Evolutionary conservation across 2,113 vertebrate species (phyloP).

Genomic region (Rallus limicola): DNA sequence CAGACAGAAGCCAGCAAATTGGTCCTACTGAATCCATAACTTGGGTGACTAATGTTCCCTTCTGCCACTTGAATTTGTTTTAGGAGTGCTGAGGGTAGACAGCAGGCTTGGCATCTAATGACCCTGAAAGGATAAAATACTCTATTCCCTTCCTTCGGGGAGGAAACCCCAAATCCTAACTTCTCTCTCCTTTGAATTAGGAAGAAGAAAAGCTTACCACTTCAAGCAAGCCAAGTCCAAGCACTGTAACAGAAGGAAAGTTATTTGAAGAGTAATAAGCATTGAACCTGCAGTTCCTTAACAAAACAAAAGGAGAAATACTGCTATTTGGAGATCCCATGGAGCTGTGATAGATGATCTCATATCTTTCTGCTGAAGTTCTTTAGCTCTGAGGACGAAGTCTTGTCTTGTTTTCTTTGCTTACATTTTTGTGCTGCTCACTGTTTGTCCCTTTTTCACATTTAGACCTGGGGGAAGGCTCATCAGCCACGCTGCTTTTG

Average conservation of each 20-base stretch:
- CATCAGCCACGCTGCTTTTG: not conserved
- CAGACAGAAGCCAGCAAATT: not conserved
- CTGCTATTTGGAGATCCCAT: not conserved
- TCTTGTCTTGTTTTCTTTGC: not conserved
- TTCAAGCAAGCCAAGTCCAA: not conserved
- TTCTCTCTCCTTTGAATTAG: not conserved
- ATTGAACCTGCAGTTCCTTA: not conserved
- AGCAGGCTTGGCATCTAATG: not conserved
- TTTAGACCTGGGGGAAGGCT: not conserved
- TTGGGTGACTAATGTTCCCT: not conserved
- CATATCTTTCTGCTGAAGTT: not conserved
- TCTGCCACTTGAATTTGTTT: not conserved
- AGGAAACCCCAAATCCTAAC: not conserved
- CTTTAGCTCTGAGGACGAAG: not conserved
- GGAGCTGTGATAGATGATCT: not conserved
- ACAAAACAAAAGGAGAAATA: not conserved
- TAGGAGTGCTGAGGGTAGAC: not conserved
- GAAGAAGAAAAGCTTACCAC: not conserved
- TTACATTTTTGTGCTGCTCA: not conserved
- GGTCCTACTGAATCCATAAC: not conserved
- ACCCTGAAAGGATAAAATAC: not conserved
- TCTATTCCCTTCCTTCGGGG: not conserved
- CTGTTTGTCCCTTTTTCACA: not conserved
- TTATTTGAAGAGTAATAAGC: not conserved
- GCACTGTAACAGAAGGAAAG: not conserved